Conservation (phyloP, 30 jellyfish, hydroid and myxozoan genomes). For the Haliclystus octoradiatus region DNA sequence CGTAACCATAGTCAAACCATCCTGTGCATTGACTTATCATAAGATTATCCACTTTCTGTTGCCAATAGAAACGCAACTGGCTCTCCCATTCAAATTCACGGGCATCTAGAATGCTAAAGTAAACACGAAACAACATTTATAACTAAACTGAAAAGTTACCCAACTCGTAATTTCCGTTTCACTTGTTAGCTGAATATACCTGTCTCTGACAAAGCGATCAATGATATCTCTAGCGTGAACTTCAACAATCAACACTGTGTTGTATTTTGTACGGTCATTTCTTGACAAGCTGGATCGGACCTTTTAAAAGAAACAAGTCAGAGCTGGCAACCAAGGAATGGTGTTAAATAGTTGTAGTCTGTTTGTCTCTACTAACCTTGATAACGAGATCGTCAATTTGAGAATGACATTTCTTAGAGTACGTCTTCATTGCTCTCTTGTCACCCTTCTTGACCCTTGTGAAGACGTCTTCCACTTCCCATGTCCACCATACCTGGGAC, state of each 20-base stretch:
- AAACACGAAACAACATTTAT: no score
- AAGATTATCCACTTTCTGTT: conserved; percentile 81
- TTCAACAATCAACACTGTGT: conserved; percentile 85
- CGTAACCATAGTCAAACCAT: conserved; percentile 92
- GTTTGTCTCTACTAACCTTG: conserved; percentile 36
- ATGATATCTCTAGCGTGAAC: conserved; percentile 95
- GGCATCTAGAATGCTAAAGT: conserved; percentile 77
- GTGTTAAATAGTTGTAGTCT: not conserved
- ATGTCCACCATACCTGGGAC: conserved; percentile 97
- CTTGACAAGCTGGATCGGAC: conserved; percentile 72
- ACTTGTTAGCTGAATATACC: no score
- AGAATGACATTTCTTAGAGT: conserved; percentile 77
- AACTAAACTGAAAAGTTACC: no score
- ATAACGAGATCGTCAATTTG: conserved; percentile 86
- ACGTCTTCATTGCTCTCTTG: conserved; percentile 83
- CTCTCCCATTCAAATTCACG: conserved; percentile 99
- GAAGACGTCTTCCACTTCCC: conserved; percentile 98
- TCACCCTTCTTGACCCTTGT: conserved; percentile 81
- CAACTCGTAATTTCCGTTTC: no score
- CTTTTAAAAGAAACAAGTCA: conserved; percentile 6
- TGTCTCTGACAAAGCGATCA: conserved; percentile 91
- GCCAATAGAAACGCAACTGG: conserved; percentile 96
- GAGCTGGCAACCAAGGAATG: not conserved
- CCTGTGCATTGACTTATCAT: conserved; percentile 95
- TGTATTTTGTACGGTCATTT: conserved; percentile 84